Conservation (phyloP, 2,797 vertebrate genomes). For the Anniella stebbinsi region DNA sequence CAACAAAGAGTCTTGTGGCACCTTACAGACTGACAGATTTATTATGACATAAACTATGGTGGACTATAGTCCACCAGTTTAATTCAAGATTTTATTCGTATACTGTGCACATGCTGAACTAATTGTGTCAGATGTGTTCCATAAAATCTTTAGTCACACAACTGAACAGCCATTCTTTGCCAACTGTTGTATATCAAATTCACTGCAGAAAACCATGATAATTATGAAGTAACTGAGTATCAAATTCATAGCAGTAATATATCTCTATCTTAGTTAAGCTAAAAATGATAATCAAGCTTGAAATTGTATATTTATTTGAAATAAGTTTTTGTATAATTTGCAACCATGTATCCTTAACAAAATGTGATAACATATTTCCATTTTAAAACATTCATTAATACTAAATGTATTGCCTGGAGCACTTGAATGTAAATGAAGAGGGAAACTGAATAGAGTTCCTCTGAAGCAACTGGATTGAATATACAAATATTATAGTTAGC, state of each 20-base stretch:
- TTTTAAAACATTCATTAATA: constrained; percentile 75
- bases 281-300: constrained; percentile 80
- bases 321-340: constrained; percentile 77
- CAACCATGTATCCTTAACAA: constrained; percentile 75
- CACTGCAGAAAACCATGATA: constrained; percentile 78
- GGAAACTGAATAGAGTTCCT: constrained; percentile 38
- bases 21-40: not conserved
- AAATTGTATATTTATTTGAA: constrained; percentile 83
- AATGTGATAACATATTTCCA: constrained; percentile 75
- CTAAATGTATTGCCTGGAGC: constrained; percentile 54
- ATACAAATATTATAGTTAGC: constrained; percentile 29
- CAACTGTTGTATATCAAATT: constrained; percentile 86
- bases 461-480: constrained; percentile 37
- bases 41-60: not conserved
- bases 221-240: constrained; percentile 81
- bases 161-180: constrained; percentile 78
- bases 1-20: not conserved
- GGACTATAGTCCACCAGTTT: constrained; percentile 36
- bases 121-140: constrained; percentile 84
- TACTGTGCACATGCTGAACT: constrained; percentile 79
- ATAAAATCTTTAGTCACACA: constrained; percentile 82
- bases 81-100: constrained; percentile 78
- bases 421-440: constrained; percentile 59
- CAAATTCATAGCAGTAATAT: constrained; percentile 75
- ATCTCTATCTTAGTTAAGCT: constrained; percentile 70